phyloP scores from a whole-genome alignment of 2,888 invertebrate genomes.

The Dasypolia templi region DNA sequence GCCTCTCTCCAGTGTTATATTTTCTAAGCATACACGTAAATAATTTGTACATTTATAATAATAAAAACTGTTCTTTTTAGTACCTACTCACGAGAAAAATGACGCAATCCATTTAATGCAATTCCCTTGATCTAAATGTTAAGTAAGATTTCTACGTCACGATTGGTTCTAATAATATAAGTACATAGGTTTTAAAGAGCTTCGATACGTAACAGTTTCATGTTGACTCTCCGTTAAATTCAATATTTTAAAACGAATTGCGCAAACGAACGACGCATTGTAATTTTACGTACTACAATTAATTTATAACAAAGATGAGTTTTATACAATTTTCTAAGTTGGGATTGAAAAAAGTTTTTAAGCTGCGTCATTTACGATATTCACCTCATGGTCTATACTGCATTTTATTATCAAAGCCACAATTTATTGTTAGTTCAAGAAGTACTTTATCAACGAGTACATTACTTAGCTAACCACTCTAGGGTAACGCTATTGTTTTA shows the following conservation, averaged over 20 bases:
- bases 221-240: constrained; percentile 1
- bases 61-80: too few species aligned
- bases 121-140: background rate
- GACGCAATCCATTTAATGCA: constrained; percentile 5
- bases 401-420: constrained; percentile 22
- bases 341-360: background rate
- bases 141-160: background rate
- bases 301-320: constrained; percentile 12
- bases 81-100: background rate
- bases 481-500: constrained; percentile 16
- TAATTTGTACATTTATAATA: constrained; percentile 24
- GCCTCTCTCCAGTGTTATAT: too few species aligned
- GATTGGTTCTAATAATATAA: background rate
- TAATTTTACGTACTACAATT: background rate
- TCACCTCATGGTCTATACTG: background rate
- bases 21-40: too few species aligned
- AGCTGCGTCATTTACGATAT: background rate
- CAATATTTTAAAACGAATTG: background rate
- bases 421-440: constrained; percentile 22
- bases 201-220: background rate
- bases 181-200: too few species aligned
- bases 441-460: constrained; percentile 29
- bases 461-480: constrained; percentile 13
- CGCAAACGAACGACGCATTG: constrained; percentile 21
- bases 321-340: background rate